Conservation (phyloP, 2,888 invertebrate species). For the Zaprionus obscuricornis region DNA sequence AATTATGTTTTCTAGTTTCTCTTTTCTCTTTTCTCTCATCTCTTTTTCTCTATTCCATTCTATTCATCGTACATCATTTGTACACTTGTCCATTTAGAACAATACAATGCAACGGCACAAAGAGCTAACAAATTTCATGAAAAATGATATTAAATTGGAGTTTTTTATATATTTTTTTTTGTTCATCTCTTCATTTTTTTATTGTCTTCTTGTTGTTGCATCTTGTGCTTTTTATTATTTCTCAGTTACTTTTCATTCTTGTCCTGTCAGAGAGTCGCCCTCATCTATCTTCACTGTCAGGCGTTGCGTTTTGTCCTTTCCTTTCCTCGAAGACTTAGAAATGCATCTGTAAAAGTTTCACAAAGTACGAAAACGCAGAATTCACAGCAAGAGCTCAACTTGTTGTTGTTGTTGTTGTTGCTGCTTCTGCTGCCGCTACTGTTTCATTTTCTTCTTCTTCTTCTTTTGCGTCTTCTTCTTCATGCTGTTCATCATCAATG, state of each 20-base stretch:
- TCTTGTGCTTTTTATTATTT: too few relatives aligned
- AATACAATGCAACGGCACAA: conserved; percentile 19
- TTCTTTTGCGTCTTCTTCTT: conserved; percentile 2
- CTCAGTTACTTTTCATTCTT: too few relatives aligned
- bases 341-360: conserved; percentile 40
- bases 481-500: background rate
- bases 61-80: conserved; percentile 26
- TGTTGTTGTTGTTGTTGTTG: background rate
- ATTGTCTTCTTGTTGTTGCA: conserved; percentile 9
- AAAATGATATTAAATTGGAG: conserved; percentile 62
- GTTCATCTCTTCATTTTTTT: background rate
- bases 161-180: conserved; percentile 52
- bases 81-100: conserved; percentile 30
- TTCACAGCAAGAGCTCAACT: conserved; percentile 27
- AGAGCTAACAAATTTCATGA: conserved; percentile 53
- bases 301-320: conserved; percentile 37
- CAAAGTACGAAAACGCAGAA: conserved; percentile 29
- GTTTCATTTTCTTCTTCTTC: background rate
- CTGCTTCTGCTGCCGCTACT: background rate
- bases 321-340: conserved; percentile 31
- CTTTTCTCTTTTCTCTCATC: background rate
- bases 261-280: conserved; percentile 49
- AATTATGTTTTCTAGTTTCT: too few relatives aligned
- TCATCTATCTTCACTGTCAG: conserved; percentile 36
- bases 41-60: background rate